Evolutionary conservation across 2,113 vertebrate genomes (phyloP).

Genomic region (Meles meles): DNA sequence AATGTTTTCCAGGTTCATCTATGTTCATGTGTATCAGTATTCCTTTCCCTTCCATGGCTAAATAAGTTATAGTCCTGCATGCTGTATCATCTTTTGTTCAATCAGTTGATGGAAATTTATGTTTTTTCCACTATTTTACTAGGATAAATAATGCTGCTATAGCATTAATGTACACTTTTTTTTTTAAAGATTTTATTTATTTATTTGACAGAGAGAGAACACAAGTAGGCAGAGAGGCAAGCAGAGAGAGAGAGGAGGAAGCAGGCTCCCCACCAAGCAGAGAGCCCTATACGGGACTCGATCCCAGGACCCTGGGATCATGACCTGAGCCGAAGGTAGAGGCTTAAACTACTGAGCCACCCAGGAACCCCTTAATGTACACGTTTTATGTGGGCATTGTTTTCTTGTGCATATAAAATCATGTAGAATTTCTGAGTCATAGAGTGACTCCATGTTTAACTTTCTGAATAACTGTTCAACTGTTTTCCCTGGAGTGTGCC

Average conservation of each 20-base stretch:
- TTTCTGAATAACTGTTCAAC: background rate
- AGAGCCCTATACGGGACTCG: too few relatives aligned
- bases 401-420: background rate
- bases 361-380: too few relatives aligned
- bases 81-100: background rate
- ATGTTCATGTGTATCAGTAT: background rate
- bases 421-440: background rate
- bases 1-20: background rate
- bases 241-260: too few relatives aligned
- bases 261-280: too few relatives aligned
- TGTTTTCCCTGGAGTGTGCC: background rate
- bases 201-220: too few relatives aligned
- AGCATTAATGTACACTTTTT: background rate
- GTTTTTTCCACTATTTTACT: background rate
- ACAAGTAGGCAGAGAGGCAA: too few relatives aligned
- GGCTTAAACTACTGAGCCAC: too few relatives aligned
- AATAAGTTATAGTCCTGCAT: background rate
- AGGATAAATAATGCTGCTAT: background rate
- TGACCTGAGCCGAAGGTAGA: too few relatives aligned
- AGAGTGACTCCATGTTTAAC: background rate
- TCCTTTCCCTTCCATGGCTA: background rate
- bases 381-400: background rate
- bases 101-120: background rate
- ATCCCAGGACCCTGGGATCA: too few relatives aligned
- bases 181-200: too few relatives aligned